phyloP scores from a whole-genome alignment of 2,888 invertebrate genomes.

The Volucella inanis region DNA sequence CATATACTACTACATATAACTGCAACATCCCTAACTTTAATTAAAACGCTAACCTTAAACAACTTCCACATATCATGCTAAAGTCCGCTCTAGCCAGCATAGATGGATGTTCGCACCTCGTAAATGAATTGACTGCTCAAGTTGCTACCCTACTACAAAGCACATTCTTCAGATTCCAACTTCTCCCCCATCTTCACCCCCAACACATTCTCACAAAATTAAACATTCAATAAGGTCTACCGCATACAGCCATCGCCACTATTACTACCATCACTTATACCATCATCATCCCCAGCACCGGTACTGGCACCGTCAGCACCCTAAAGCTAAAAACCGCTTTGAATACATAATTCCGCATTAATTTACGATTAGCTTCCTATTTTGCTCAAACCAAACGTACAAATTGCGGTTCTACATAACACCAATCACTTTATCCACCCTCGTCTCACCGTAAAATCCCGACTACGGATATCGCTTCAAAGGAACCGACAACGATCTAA shows the following conservation, averaged over 20 bases:
- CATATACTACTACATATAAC: no score
- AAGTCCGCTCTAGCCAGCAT: background rate
- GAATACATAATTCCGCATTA: slow-evolving; percentile 72
- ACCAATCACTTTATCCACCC: slow-evolving; percentile 60
- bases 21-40: background rate
- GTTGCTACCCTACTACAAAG: background rate
- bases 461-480: background rate
- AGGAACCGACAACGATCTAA: background rate
- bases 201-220: slow-evolving; percentile 39
- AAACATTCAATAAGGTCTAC: slow-evolving; percentile 52
- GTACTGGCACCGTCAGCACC: slow-evolving; percentile 1
- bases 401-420: slow-evolving; percentile 70
- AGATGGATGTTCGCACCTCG: slow-evolving; percentile 16
- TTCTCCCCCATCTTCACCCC: background rate
- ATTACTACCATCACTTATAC: background rate
- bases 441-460: no score
- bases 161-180: slow-evolving; percentile 26
- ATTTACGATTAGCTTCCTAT: slow-evolving; percentile 73
- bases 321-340: slow-evolving; percentile 65
- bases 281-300: background rate
- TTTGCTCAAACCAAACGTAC: slow-evolving; percentile 65
- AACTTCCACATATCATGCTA: background rate
- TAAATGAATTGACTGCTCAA: slow-evolving; percentile 15
- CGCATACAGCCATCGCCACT: slow-evolving; percentile 23
- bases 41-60: slow-evolving; percentile 30